Conservation (phyloP, 2,888 invertebrate genomes). For the Deilephila porcellus region DNA sequence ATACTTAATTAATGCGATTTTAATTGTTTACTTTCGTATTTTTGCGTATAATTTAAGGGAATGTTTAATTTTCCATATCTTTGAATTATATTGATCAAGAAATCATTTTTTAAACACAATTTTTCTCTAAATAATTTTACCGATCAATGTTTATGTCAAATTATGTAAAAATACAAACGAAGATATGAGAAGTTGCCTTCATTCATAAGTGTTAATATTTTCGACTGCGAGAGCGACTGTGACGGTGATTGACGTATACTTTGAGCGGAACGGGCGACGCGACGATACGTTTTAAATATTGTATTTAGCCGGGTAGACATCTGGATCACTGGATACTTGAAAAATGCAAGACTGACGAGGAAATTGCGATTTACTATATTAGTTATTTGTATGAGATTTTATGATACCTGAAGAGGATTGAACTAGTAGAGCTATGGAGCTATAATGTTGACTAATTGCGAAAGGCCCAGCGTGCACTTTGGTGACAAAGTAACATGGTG, state of each 20-base stretch:
- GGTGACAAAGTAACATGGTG: no score
- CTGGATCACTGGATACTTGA: not conserved
- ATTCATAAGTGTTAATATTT: not conserved
- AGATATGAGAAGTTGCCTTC: conserved; percentile 14
- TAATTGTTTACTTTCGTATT: not conserved
- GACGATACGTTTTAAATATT: not conserved
- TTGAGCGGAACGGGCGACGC: not conserved
- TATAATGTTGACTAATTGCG: no score
- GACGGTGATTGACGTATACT: conserved; percentile 2
- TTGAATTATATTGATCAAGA: not conserved
- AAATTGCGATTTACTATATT: not conserved
- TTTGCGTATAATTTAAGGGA: no score
- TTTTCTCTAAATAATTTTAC: not conserved
- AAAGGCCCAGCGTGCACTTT: no score
- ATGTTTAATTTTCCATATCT: not conserved
- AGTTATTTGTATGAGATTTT: no score
- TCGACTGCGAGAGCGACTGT: not conserved
- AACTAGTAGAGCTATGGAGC: no score
- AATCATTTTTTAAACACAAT: not conserved
- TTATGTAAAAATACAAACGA: not conserved
- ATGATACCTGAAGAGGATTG: no score
- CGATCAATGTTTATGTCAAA: not conserved
- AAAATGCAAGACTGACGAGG: not conserved
- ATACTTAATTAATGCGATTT: not conserved
- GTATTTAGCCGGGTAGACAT: no score